These are phyloP conservation scores for Zoanthus sansibaricus DNA, from an alignment of 92 coral and sea anemone genomes.

Conservation along the genomic window DNA sequence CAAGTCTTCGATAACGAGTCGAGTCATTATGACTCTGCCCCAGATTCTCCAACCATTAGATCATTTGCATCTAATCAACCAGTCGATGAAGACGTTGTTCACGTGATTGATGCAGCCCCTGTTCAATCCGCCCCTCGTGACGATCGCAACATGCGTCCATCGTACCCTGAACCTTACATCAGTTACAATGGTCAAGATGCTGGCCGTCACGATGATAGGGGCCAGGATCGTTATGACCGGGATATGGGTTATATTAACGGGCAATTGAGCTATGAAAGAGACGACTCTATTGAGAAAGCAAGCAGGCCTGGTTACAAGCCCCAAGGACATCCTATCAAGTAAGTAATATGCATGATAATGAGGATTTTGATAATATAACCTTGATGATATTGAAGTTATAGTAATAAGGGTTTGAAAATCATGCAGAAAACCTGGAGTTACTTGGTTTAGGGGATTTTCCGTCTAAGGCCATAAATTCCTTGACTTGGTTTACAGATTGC, in stretches of 20 bases:
- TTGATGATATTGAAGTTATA: neutral
- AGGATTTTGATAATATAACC: neutral
- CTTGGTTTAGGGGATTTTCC: too few relatives aligned
- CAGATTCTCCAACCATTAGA: slow-evolving; percentile 86
- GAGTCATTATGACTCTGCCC: slow-evolving; percentile 70
- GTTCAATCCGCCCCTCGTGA: slow-evolving; percentile 52
- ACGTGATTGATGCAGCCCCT: slow-evolving; percentile 54
- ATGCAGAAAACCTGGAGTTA: too few relatives aligned
- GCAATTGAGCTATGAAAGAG: slow-evolving; percentile 49
- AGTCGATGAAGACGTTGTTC: slow-evolving; percentile 71
- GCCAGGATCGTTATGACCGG: slow-evolving; percentile 54
- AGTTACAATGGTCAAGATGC: slow-evolving; percentile 76
- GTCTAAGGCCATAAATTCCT: too few relatives aligned
- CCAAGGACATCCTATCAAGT: slow-evolving; percentile 79
- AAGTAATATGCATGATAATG: slow-evolving; percentile 25
- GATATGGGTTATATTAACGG: slow-evolving; percentile 61
- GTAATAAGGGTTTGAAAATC: too few relatives aligned
- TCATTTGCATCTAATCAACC: slow-evolving; percentile 78
- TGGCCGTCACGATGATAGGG: slow-evolving; percentile 51
- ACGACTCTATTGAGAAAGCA: slow-evolving; percentile 77
- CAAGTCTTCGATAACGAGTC: slow-evolving; percentile 80
- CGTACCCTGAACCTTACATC: slow-evolving; percentile 71
- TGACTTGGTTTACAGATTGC: too few relatives aligned
- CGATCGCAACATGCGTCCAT: slow-evolving; percentile 54
- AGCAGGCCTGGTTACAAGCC: slow-evolving; percentile 92